Base-by-base conservation (phyloP, 2,888 invertebrate species). In the Orchestes rusci region DNA sequence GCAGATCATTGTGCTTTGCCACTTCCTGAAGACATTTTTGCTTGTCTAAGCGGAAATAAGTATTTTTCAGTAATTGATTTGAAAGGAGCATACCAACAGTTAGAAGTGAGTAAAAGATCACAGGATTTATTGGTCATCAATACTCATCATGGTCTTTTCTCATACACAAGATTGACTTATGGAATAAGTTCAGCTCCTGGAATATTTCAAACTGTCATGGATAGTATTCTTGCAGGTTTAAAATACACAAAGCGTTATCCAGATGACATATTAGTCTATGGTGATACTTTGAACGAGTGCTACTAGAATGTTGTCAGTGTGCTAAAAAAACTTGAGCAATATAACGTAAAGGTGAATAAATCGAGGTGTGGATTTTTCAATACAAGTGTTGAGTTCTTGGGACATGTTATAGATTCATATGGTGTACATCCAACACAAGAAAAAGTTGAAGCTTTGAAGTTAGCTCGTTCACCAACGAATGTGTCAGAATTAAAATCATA, bases 401-500 rank as follows among this genome's bases (percentile, higher is more conserved):
- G 34, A 5, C 34, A 33, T 16, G 16, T 16, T 16, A 8, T 33
- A n/a, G 17, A 16, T 16, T 7, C 15, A 5, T 7, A 33, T 15
- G 32, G 32, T 4, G 16, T 32, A 4, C 15, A 18, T n/a, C 19
- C 35, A 19, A 43, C 45, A 19, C 23, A 43, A 16, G 46, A 49
- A 36, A 53, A 52, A 29, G 23, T 53, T n/a, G 18, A 35, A 18
- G 18, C 39, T 20, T 48, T 52, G 7, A 30, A 37, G 31, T 36
- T 41, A 10, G 45, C 53, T 12, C 50, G 50, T 15, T 28, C 31
- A 13, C 51, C 48, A 20, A 23, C 28, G 41, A 48, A 44, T 35
- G 3, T 52, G 4, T 48, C 50, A 8, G 50, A 53, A 34, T 37
- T 54, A 30, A 43, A 42, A 28, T 50, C 50, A 12, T 33, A 18